Conservation (phyloP, 2,888 invertebrate species). For the Mythimna ferrago region DNA sequence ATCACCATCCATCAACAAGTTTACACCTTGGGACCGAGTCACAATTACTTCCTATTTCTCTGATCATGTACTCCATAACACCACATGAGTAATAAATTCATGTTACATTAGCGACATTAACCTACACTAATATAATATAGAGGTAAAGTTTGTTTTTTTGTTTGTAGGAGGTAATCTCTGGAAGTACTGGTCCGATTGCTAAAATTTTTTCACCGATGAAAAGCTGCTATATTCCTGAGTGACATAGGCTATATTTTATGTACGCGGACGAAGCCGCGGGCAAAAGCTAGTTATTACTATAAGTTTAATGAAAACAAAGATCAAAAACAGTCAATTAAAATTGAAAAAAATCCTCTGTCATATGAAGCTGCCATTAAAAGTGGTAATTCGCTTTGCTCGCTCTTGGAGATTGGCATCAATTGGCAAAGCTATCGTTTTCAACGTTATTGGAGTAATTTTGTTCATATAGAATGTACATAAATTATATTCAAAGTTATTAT, state of each 20-base stretch:
- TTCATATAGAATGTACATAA: not conserved
- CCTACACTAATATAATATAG: too few species aligned
- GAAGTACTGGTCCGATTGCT: too few species aligned
- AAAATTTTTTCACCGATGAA: too few species aligned
- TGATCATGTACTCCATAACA: slow-evolving; percentile 35
- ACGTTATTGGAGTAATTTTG: not conserved
- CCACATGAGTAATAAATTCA: slow-evolving; percentile 6
- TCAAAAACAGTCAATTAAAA: not conserved
- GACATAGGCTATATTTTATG: too few species aligned
- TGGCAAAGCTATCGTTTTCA: slow-evolving; percentile 11
- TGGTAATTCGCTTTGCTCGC: not conserved
- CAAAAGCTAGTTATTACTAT: not conserved
- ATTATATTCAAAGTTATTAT: too few species aligned
- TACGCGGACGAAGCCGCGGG: too few species aligned
- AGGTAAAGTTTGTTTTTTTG: too few species aligned
- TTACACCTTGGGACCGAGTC: slow-evolving; percentile 37
- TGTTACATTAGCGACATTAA: slow-evolving; percentile 2
- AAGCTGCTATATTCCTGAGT: too few species aligned
- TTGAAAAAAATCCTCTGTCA: not conserved
- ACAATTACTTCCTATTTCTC: slow-evolving; percentile 23
- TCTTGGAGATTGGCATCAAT: slow-evolving; percentile 14
- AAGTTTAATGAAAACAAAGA: not conserved
- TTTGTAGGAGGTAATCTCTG: too few species aligned
- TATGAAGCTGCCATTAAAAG: slow-evolving; percentile 10
- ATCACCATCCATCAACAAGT: slow-evolving; percentile 52